phyloP scores from a whole-genome alignment of 2,888 invertebrate species.

The Chymomyza caudatula region DNA sequence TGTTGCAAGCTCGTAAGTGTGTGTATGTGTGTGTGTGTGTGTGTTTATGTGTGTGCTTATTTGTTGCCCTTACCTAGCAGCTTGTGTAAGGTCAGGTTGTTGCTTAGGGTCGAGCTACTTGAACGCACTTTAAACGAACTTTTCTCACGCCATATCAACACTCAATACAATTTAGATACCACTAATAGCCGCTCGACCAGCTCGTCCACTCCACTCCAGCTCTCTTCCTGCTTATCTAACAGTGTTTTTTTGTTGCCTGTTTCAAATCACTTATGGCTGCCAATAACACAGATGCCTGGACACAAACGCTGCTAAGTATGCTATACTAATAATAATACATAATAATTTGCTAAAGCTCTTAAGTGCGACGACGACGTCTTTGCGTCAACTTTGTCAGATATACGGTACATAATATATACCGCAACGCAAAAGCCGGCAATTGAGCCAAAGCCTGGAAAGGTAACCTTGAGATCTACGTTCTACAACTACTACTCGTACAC shows the following conservation, averaged over 20 bases:
- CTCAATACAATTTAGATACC: slow-evolving; percentile 53
- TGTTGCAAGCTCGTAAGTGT: slow-evolving; percentile 22
- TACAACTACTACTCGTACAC: slow-evolving; percentile 19
- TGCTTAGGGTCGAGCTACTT: slow-evolving; percentile 24
- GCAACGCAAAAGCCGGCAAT: slow-evolving; percentile 4
- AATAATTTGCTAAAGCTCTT: slow-evolving; percentile 72
- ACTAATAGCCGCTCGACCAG: slow-evolving; percentile 16
- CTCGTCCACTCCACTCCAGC: neutral
- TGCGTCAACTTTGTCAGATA: slow-evolving; percentile 53
- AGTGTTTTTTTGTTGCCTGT: neutral
- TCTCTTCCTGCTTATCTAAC: neutral
- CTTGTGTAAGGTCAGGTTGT: slow-evolving; percentile 59
- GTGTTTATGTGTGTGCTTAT: slow-evolving; percentile 12
- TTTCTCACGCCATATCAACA: slow-evolving; percentile 28
- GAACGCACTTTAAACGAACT: neutral
- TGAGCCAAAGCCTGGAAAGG: neutral
- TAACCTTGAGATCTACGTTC: neutral
- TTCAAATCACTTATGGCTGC: slow-evolving; percentile 65
- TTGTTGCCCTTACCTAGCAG: slow-evolving; percentile 19
- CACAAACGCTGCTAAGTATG: neutral
- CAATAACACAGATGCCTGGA: slow-evolving; percentile 31
- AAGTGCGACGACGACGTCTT: slow-evolving; percentile 38
- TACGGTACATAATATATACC: neutral
- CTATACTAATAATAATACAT: slow-evolving; percentile 33
- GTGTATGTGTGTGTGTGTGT: neutral